Conservation (phyloP, 1,140 invertebrate genomes). For the Drosophila sproati region DNA sequence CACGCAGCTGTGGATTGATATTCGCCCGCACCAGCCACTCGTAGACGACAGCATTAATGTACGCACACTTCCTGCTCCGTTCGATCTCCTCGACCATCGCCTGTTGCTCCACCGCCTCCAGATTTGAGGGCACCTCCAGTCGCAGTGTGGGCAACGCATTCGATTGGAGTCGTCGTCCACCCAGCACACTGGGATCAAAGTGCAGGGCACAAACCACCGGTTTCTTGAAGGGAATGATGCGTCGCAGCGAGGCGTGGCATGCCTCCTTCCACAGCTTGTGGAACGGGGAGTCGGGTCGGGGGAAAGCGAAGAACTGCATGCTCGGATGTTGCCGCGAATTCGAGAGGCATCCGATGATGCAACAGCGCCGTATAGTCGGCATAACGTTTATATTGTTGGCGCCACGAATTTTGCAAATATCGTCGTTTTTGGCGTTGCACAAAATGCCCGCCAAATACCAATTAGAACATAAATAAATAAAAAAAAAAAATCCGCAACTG, state of each 20-base stretch:
- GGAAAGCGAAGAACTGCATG: conserved; percentile 82
- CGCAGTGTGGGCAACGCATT: conserved; percentile 73
- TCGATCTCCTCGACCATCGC: conserved; percentile 81
- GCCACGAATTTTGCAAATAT: conserved; percentile 64
- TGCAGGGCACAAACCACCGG: conserved; percentile 78
- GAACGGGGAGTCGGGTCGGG: conserved; percentile 76
- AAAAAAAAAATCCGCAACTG: conserved; percentile 43
- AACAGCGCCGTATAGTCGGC: conserved; percentile 81
- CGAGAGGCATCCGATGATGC: conserved; percentile 78
- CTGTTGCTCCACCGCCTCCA: conserved; percentile 76
- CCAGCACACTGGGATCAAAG: conserved; percentile 75
- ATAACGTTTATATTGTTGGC: conserved; percentile 62
- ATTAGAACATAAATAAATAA: conserved; percentile 42
- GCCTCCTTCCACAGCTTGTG: conserved; percentile 80
- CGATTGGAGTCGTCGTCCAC: conserved; percentile 67
- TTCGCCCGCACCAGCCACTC: conserved; percentile 80
- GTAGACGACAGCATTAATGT: conserved; percentile 82
- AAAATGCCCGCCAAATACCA: conserved; percentile 64
- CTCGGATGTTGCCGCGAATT: conserved; percentile 77
- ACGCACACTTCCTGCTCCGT: conserved; percentile 73
- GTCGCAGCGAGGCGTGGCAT: conserved; percentile 73
- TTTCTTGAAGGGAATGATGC: conserved; percentile 79
- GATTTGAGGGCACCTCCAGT: conserved; percentile 73
- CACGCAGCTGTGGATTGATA: conserved; percentile 76
- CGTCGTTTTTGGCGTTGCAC: conserved; percentile 65